A percentile compares a stretch with the other conserved stretches of the same genome.
Evolutionary conservation across 2,113 vertebrate genomes (phyloP).

Genomic region (Ageneiosus marmoratus): DNA sequence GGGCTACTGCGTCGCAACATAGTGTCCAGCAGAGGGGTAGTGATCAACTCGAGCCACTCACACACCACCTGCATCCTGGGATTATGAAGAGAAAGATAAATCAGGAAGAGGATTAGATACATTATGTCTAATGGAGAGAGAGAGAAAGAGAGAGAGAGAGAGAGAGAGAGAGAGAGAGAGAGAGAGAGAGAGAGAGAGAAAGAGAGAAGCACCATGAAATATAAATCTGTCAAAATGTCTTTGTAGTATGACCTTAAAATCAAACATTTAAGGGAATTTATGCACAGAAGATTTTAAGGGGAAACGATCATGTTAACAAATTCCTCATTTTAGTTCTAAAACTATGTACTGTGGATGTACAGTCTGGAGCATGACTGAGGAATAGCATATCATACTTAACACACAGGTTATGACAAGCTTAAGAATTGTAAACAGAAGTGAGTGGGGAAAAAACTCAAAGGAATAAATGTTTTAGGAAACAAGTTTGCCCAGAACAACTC

Average conservation of each 20-base stretch:
- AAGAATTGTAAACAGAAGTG: not conserved
- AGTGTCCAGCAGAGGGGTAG: slow-evolving; percentile 21
- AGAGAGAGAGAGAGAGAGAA: not conserved
- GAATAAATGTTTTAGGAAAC: not conserved
- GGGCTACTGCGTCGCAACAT: slow-evolving; percentile 22
- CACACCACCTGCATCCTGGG: slow-evolving; percentile 29
- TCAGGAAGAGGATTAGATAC: slow-evolving; percentile 30
- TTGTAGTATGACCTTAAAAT: not conserved
- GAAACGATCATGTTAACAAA: not conserved
- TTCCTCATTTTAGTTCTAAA: not conserved
- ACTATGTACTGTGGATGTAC: not conserved
- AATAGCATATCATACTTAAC: not conserved
- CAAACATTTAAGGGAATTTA: not conserved
- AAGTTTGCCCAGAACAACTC: not conserved
- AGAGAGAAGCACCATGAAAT: slow-evolving; percentile 12
- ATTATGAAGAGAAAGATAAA: slow-evolving; percentile 37
- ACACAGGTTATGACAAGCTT: not conserved
- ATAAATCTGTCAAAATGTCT: not conserved
- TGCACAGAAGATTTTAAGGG: not conserved
- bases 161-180: not conserved
- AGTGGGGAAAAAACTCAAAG: not conserved
- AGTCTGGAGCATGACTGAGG: not conserved
- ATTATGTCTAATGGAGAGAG: slow-evolving; percentile 32
- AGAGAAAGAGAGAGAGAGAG: not conserved
- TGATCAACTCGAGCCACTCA: slow-evolving; percentile 39